Evolutionary conservation across 2,113 vertebrate genomes (phyloP).

Genomic region (Oxygymnocypris stewartii): DNA sequence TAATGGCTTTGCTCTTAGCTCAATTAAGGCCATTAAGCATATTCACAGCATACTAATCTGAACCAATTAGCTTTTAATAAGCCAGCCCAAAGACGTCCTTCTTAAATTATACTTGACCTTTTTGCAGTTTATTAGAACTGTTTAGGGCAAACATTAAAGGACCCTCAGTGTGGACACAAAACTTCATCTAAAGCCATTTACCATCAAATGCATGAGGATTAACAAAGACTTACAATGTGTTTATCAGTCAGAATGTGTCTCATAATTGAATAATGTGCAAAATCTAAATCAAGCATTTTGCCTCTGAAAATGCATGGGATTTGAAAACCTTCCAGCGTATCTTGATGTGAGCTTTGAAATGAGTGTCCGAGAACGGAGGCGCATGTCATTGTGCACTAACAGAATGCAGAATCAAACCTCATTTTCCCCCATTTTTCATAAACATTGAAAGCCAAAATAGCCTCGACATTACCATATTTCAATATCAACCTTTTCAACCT

Average conservation of each 20-base stretch:
- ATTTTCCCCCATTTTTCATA: slow-evolving; percentile 2
- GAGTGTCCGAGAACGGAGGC: not conserved
- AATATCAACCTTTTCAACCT: slow-evolving; percentile 16
- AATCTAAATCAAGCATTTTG: not conserved
- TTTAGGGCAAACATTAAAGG: slow-evolving; percentile 9
- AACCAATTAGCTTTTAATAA: slow-evolving; percentile 36
- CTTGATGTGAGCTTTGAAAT: slow-evolving; percentile 11
- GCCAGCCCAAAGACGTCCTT: slow-evolving; percentile 31
- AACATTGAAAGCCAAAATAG: slow-evolving; percentile 36
- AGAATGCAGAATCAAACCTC: slow-evolving; percentile 6
- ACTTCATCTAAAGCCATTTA: not conserved
- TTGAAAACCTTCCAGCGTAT: slow-evolving; percentile 2
- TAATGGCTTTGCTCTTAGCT: slow-evolving; percentile 41
- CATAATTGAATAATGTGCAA: not conserved
- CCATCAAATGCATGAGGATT: not conserved
- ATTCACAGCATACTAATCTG: slow-evolving; percentile 38
- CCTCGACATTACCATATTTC: slow-evolving; percentile 34
- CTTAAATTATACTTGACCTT: slow-evolving; percentile 29
- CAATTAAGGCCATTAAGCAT: slow-evolving; percentile 34
- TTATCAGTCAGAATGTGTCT: not conserved
- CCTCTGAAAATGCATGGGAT: not conserved
- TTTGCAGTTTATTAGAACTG: slow-evolving; percentile 12
- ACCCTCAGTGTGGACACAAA: not conserved
- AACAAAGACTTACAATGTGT: not conserved
- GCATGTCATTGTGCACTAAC: not conserved